phyloP scores from a whole-genome alignment of 2,888 invertebrate genomes.

The Rhorus exstirpatorius region DNA sequence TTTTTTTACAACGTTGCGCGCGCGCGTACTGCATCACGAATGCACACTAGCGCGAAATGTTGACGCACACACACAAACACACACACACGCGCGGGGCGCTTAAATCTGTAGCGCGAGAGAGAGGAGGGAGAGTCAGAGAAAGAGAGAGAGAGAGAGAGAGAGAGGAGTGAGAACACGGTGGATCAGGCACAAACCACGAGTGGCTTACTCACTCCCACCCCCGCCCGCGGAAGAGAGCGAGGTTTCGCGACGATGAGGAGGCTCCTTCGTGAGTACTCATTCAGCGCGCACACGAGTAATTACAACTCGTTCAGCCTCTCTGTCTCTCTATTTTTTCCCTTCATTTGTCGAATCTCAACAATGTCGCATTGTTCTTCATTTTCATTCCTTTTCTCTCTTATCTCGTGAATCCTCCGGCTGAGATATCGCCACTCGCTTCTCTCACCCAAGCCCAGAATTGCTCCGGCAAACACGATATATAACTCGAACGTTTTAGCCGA shows the following conservation, averaged over 20 bases:
- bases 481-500: slow-evolving; percentile 23
- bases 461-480: slow-evolving; percentile 2
- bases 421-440: not conserved
- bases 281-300: slow-evolving; percentile 53
- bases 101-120: slow-evolving; percentile 10
- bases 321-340: slow-evolving; percentile 46
- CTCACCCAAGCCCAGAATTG: slow-evolving; percentile 1
- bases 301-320: slow-evolving; percentile 37
- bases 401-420: not conserved
- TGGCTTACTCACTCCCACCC: slow-evolving; percentile 67
- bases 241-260: slow-evolving; percentile 54
- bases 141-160: slow-evolving; percentile 34
- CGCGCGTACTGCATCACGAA: slow-evolving; percentile 29
- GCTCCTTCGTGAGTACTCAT: slow-evolving; percentile 48
- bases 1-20: slow-evolving; percentile 20
- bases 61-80: slow-evolving; percentile 15
- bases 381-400: not conserved
- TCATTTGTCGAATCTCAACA: slow-evolving; percentile 24
- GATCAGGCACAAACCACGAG: slow-evolving; percentile 54
- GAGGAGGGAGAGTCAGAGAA: slow-evolving; percentile 14
- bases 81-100: slow-evolving; percentile 14
- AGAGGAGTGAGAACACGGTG: slow-evolving; percentile 40
- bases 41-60: slow-evolving; percentile 14
- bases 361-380: slow-evolving; percentile 43
- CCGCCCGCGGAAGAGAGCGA: slow-evolving; percentile 66